Conservation (phyloP, 2,797 vertebrate species). For the Stomatorhinus walkeri region DNA sequence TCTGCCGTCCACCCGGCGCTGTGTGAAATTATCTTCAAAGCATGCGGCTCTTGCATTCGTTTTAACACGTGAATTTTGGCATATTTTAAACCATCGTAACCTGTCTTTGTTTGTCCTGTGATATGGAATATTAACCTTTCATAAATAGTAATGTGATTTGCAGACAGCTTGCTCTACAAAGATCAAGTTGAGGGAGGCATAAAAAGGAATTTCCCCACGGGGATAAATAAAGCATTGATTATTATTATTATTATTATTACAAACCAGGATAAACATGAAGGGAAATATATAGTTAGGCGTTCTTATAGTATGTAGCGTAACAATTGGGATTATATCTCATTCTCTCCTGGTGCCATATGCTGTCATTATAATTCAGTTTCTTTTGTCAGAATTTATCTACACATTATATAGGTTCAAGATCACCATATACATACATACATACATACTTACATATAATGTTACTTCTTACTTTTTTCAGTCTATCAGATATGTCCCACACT, state of each 20-base stretch:
- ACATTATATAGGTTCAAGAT: not conserved
- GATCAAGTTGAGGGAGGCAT: too few relatives aligned
- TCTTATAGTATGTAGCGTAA: not conserved
- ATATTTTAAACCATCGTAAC: not conserved
- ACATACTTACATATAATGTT: not conserved
- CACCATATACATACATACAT: not conserved
- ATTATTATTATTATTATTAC: not conserved
- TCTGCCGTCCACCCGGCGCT: not conserved
- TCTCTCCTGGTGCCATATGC: not conserved
- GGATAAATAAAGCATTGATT: too few relatives aligned
- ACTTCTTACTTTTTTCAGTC: not conserved
- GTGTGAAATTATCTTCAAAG: constrained; percentile 4
- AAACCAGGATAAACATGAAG: not conserved
- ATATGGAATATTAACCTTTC: not conserved
- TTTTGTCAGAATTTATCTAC: not conserved
- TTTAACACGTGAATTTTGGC: not conserved
- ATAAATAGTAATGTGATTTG: not conserved
- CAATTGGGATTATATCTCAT: not conserved
- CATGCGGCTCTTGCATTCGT: not conserved
- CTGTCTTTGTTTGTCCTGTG: not conserved
- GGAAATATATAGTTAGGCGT: not conserved
- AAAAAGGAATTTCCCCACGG: too few relatives aligned
- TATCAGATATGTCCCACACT: not conserved
- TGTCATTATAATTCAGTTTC: not conserved
- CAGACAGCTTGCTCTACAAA: too few relatives aligned